Evolutionary conservation across 2,113 vertebrate genomes (phyloP).

Genomic region (Microcebus griseorufus): DNA sequence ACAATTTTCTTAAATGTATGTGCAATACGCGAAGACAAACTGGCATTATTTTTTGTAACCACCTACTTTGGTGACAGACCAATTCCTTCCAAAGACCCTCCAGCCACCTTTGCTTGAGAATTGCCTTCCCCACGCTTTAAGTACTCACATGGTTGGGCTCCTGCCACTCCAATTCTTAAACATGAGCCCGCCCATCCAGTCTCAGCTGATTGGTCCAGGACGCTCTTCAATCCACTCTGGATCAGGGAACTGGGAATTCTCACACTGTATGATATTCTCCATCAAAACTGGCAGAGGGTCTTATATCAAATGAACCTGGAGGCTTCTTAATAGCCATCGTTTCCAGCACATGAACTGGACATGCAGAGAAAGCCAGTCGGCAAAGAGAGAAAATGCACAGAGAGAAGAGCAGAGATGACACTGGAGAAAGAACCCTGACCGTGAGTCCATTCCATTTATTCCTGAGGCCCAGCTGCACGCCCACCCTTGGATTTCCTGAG

Average conservation of each 20-base stretch:
- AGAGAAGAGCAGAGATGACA: background rate
- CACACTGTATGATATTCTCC: background rate
- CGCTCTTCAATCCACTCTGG: background rate
- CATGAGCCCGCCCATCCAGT: background rate
- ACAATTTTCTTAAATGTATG: background rate
- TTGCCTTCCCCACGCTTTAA: background rate
- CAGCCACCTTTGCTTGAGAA: background rate
- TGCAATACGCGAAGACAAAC: background rate
- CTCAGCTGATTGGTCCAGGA: background rate
- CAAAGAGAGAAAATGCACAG: background rate
- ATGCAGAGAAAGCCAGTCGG: background rate
- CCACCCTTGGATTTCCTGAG: background rate
- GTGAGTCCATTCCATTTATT: background rate
- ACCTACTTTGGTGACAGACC: background rate
- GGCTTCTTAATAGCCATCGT: background rate
- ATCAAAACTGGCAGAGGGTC: background rate
- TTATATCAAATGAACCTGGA: background rate
- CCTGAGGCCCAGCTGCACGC: background rate
- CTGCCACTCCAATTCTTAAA: background rate
- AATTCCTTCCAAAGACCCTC: background rate
- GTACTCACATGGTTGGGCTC: background rate
- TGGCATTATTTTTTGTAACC: background rate
- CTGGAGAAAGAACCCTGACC: background rate
- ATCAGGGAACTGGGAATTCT: background rate
- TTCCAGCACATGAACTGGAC: background rate